Evolutionary conservation across 37 sponge, comb jelly and placozoan species (phyloP), one percentile per base, ranked within the genome.

Genomic region (Spongilla lacustris): DNA sequence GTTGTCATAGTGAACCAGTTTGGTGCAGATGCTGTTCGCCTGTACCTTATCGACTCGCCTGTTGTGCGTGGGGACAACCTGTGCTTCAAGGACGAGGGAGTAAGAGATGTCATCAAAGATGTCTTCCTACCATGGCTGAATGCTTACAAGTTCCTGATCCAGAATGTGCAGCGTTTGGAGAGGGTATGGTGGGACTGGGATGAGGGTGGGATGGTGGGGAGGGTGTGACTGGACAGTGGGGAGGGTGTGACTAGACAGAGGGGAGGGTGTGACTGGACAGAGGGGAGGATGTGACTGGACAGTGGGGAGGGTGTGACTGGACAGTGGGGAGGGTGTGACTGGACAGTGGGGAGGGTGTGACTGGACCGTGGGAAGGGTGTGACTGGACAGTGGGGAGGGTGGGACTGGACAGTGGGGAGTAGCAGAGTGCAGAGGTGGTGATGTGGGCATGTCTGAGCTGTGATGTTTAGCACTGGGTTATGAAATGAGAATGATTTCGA

Each of bases 71-170:
- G 92, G 69, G 99, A 98, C 76, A 91, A 88, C 13, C 89, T 98
- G 25, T 81, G 86, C 68, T 98, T 98, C 90, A 88, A 96, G 75
- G 97, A 95, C 82, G 81, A 69, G 32, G 99, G 99, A 41, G 99
- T 98, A 22, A 95, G 90, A 81, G 97, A 96, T 50, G 89, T 98
- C 21, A 76, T 98, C 29, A 98, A 98, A 87, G 99, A 98, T 66
- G 99, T 98, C 34, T 93, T 98, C 58, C 85, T 98, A 33, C 99
- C 99, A 13, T 98, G 99, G 99, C 95, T 91, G 84, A 98, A 98
- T 82, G 99, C 99, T 26, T 98, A 91, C 79, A 78, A 97, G n/a
- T 98, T 98, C 89, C 86, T 98, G 46, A 89, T 96, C 48, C 99
- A 98, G 85, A 98, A 95, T 77, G 83, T 98, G 0, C 70, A 73